Conservation (phyloP, 2,888 invertebrate species). For the Watsonalla cultraria region DNA sequence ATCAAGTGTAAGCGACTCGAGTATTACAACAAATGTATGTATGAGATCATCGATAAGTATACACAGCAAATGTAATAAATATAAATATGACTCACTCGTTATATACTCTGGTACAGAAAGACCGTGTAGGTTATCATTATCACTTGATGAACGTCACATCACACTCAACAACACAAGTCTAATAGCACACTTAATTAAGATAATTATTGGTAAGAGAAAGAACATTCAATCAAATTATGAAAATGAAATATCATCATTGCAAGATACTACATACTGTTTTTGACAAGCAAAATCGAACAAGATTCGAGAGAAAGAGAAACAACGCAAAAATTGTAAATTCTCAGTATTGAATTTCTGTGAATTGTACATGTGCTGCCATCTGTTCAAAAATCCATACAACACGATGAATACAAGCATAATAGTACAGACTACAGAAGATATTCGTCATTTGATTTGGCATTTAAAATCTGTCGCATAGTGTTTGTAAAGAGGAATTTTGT, state of each 20-base stretch:
- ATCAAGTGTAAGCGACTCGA: constrained; percentile 28
- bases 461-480: constrained; percentile 16
- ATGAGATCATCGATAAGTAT: constrained; percentile 75
- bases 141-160: constrained; percentile 63
- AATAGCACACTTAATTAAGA: constrained; percentile 37
- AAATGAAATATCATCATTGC: constrained; percentile 3
- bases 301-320: constrained; percentile 54
- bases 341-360: constrained; percentile 57
- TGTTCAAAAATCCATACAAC: constrained; percentile 22
- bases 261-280: constrained; percentile 14
- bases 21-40: constrained; percentile 41
- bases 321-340: constrained; percentile 41
- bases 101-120: constrained; percentile 59
- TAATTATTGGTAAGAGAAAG: constrained; percentile 15
- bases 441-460: constrained; percentile 25
- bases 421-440: too few relatives aligned
- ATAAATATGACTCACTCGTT: constrained; percentile 78
- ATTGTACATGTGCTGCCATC: constrained; percentile 55
- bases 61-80: constrained; percentile 74
- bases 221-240: not conserved
- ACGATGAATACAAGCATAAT: constrained; percentile 16
- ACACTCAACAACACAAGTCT: constrained; percentile 49
- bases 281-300: constrained; percentile 16
- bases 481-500: constrained; percentile 41
- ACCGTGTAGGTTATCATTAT: constrained; percentile 73